Evolutionary conservation across 2,113 vertebrate species (phyloP), one percentile per base, ranked within the genome.

Genomic region (Pollachius pollachius): DNA sequence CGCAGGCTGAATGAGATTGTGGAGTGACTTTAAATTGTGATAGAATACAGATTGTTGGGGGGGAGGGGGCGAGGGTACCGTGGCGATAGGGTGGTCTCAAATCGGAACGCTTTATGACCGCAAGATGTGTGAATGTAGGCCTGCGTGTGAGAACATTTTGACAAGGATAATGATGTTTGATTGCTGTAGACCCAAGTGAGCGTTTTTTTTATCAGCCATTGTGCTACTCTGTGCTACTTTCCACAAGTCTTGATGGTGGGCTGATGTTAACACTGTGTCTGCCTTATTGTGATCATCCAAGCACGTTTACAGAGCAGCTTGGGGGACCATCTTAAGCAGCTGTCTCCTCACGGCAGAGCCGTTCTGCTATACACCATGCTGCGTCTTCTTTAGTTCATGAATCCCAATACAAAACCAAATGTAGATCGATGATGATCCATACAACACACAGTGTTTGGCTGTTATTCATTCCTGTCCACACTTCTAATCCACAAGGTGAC

Each of bases 101-200:
- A 48, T 16, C 1, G 15, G 12, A 77, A 74, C 71, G 48, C 23
- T 79, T 72, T 75, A 76, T 75, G 72, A 78, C 81, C 72, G 12
- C 23, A 62, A 67, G 72, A 83, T 7, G 21, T 8, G 64, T 0
- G 18, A 3, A 64, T 66, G 30, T 30, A 80, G 73, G 73, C 66
- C 66, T 69, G 76, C 81, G 79, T 82, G 78, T 87, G 71, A 82
- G 73, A 81, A 84, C 67, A 81, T 69, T 78, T 71, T 84, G 82
- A 81, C 78, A 84, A 74, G 77, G 73, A 84, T 84, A 86, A 85
- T 85, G 83, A 82, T 87, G 82, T 90, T 84, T 89, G 79, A 85
- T 89, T 85, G 83, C 70, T 82, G 80, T 83, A 87, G 74, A 85
- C 76, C 76, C 84, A 77, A 69, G 67, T 78, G 84, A 82, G 83